Evolutionary conservation across 2,888 invertebrate species (phyloP).

Genomic region (Rhagium mordax): DNA sequence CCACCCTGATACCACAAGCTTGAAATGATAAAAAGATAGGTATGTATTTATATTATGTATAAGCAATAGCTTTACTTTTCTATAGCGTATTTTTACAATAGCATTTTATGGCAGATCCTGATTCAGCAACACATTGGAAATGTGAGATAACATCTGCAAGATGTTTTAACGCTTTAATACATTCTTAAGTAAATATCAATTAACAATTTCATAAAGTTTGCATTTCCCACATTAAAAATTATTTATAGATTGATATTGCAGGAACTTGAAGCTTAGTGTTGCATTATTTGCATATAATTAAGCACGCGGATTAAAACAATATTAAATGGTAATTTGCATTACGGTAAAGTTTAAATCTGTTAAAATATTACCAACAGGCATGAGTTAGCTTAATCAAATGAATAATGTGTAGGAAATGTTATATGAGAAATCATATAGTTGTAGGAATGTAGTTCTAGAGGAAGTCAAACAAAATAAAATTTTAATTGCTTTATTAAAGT

Average conservation of each 20-base stretch:
- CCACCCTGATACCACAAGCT: no score
- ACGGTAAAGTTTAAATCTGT: neutral
- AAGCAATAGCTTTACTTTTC: neutral
- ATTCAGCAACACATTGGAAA: neutral
- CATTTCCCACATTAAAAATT: neutral
- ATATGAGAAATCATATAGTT: neutral
- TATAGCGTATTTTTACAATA: neutral
- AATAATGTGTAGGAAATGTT: neutral
- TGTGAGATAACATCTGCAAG: neutral
- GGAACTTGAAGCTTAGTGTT: neutral
- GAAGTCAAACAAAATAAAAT: constrained; percentile 11
- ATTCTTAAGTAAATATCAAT: neutral
- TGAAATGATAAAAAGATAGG: no score
- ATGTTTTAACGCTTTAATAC: neutral
- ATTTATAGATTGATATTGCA: neutral
- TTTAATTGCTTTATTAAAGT: constrained; percentile 18
- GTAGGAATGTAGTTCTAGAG: neutral
- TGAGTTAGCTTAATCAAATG: neutral
- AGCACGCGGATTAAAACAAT: neutral
- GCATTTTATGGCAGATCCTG: neutral
- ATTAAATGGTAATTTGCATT: neutral
- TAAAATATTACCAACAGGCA: neutral
- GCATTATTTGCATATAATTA: constrained; percentile 5
- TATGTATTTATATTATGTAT: no score
- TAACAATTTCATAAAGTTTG: neutral